Evolutionary conservation across 2,113 vertebrate genomes (phyloP), one percentile per base, ranked within the genome.

Genomic region (Archilochus colubris): DNA sequence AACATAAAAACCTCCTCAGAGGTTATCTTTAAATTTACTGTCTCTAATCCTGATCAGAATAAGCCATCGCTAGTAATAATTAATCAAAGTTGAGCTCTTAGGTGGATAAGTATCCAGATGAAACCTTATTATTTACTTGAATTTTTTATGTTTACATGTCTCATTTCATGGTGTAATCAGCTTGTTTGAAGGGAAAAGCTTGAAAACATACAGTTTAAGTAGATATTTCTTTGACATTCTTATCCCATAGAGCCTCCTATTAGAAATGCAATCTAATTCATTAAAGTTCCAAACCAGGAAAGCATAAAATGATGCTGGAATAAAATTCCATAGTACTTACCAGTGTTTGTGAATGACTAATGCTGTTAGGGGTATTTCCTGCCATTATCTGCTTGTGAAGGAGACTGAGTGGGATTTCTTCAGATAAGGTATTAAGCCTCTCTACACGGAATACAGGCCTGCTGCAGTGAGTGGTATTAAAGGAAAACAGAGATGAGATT

Each of bases 331-430:
- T 59, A 57, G 54, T 67, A 76, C 28, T 85, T 91, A 90, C 20
- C 27, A 48, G 38, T 93, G 77, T 92, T 91, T 92, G 91, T 86
- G 89, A 94, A 94, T 94, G 59, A 95, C 55, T 96, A 66, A 95
- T 81, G 77, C 28, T 83, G 48, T 91, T 89, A 82, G 61, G 70
- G 62, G 87, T 66, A 50, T 66, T 89, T 91, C 68, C 72, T 20
- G 21, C 83, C 88, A 70, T 95, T 92, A 92, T 86, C 81, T 92
- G 23, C 78, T 87, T 69, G 40, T 57, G 43, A 87, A 95, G 79
- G 67, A 91, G 72, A 63, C 67, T 85, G 91, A 91, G 44, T 67
- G 50, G 86, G 75, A 85, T 93, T 93, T 94, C 43, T 88, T 69
- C 50, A 92, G 83, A 67, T 64, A 91, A 94, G 46, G 48, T 63